Conservation (phyloP, 2,888 invertebrate species). For the Drepanosiphum platanoidis region DNA sequence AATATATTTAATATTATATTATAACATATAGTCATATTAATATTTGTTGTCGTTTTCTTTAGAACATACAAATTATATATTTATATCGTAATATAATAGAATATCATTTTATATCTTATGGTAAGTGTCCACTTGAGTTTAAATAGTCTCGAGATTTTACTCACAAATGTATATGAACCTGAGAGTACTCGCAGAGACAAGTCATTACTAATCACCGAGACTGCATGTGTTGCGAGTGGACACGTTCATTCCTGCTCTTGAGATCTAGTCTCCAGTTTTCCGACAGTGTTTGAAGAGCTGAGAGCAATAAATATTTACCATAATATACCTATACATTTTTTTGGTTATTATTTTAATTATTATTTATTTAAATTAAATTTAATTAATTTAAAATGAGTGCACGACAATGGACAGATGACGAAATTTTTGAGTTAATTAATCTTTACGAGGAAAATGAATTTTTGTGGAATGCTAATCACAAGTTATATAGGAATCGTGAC, state of each 20-base stretch:
- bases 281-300: constrained; percentile 17
- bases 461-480: constrained; percentile 31
- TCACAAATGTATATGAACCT: constrained; percentile 17
- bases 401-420: constrained; percentile 31
- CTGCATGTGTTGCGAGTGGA: not conserved
- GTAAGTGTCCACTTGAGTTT: constrained; percentile 29
- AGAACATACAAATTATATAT: too few relatives aligned
- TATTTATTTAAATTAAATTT: constrained; percentile 19
- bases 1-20: not conserved
- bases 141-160: constrained; percentile 15
- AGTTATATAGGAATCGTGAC: constrained; percentile 36
- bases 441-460: constrained; percentile 38
- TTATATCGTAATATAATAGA: too few relatives aligned
- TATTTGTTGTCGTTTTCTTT: too few relatives aligned
- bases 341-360: constrained; percentile 3
- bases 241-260: constrained; percentile 21
- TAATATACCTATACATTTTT: not conserved
- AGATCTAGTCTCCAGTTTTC: constrained; percentile 14
- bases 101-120: too few relatives aligned
- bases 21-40: too few relatives aligned
- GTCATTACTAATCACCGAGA: constrained; percentile 1
- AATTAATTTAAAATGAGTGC: constrained; percentile 15
- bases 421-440: constrained; percentile 23
- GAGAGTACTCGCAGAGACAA: constrained; percentile 25
- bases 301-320: not conserved